Conservation (phyloP, 2,888 invertebrate genomes). For the Lymantria monacha region DNA sequence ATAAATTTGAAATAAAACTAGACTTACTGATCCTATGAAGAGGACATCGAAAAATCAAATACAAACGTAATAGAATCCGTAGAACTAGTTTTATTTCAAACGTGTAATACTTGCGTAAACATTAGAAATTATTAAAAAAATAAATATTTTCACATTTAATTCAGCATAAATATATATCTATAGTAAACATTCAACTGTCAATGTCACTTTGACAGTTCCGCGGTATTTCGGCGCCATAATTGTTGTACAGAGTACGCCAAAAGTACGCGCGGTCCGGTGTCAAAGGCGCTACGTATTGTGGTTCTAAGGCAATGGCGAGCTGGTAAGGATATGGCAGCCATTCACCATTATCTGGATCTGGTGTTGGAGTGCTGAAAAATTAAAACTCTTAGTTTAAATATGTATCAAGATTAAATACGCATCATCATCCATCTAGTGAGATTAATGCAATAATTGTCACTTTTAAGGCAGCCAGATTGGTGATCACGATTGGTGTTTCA, state of each 20-base stretch:
- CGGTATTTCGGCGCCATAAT: constrained; percentile 62
- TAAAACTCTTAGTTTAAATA: background rate
- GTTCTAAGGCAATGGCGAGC: constrained; percentile 63
- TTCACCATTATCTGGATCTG: constrained; percentile 59
- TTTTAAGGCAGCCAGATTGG: background rate
- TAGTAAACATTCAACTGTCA: constrained; percentile 5
- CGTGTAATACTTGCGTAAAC: no score
- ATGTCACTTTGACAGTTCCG: constrained; percentile 1
- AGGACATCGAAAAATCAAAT: no score
- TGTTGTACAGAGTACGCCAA: constrained; percentile 62
- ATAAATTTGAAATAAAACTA: no score
- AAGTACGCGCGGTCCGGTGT: constrained; percentile 70
- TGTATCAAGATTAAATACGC: background rate
- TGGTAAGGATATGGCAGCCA: constrained; percentile 68
- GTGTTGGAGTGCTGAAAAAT: constrained; percentile 60
- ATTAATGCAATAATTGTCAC: background rate
- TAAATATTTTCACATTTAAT: background rate
- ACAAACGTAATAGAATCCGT: no score
- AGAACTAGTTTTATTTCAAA: no score
- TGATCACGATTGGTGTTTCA: no score
- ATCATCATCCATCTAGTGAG: background rate
- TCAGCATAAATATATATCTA: no score
- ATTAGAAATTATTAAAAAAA: no score
- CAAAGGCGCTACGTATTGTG: constrained; percentile 64
- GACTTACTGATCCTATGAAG: no score